These are phyloP conservation scores for Cataglyphis cursor DNA, from an alignment of 2,888 invertebrate species.

Conservation along the genomic window DNA sequence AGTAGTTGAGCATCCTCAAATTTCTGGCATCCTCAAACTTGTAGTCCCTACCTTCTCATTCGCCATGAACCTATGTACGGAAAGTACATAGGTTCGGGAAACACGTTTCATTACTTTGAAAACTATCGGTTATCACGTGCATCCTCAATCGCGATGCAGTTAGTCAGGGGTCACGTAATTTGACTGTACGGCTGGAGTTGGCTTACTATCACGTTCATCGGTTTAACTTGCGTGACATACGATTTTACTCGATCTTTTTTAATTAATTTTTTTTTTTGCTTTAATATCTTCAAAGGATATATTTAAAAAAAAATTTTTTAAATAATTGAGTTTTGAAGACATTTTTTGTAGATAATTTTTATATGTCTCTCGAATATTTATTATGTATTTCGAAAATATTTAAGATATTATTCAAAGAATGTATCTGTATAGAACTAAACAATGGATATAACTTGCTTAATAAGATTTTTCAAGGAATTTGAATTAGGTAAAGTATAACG, in stretches of 20 bases:
- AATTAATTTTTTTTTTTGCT: neutral
- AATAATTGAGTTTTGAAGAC: neutral
- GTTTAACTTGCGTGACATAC: constrained; percentile 33
- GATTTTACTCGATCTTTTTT: constrained; percentile 31
- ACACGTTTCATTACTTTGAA: constrained; percentile 69
- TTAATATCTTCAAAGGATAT: neutral
- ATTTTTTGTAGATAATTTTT: constrained; percentile 1
- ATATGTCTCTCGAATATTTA: constrained; percentile 7
- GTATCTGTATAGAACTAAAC: neutral
- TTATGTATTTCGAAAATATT: neutral
- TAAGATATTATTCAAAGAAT: neutral
- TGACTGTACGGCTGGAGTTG: constrained; percentile 1
- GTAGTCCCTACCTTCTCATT: constrained; percentile 6
- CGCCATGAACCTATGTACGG: neutral
- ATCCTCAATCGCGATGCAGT: constrained; percentile 46
- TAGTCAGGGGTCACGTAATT: constrained; percentile 59
- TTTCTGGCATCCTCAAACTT: constrained; percentile 56
- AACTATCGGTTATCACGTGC: constrained; percentile 72
- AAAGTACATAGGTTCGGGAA: constrained; percentile 42
- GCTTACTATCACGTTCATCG: neutral
- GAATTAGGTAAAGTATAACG: constrained; percentile 12
- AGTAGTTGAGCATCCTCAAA: constrained; percentile 40
- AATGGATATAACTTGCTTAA: neutral
- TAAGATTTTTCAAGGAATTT: neutral
- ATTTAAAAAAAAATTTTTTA: neutral